These are phyloP conservation scores for Graptemys geographica DNA, from an alignment of 2,797 vertebrate genomes.

Conservation along the genomic window DNA sequence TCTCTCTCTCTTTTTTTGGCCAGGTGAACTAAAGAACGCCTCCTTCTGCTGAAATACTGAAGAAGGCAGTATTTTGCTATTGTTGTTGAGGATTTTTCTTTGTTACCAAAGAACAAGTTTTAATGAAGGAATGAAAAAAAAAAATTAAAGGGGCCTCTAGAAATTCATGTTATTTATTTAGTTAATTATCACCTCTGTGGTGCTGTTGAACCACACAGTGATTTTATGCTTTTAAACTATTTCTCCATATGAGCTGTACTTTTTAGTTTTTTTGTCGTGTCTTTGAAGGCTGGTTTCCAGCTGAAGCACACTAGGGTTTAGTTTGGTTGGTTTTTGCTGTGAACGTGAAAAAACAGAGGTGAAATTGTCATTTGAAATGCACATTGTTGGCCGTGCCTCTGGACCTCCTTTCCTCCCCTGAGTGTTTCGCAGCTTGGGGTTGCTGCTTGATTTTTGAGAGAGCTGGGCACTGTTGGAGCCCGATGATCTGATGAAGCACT, in stretches of 20 bases:
- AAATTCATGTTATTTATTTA: not conserved
- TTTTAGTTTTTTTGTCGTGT: not conserved
- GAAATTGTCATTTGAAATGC: not conserved
- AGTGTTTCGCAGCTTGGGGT: not conserved
- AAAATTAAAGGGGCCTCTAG: not conserved
- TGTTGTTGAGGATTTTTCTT: not conserved
- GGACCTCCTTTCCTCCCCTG: not conserved
- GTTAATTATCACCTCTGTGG: fast-evolving
- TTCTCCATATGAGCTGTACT: not conserved
- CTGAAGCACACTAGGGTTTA: not conserved
- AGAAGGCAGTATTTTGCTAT: not conserved
- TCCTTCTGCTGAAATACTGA: not conserved
- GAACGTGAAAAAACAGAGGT: not conserved
- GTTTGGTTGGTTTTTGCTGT: not conserved
- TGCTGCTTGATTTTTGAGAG: not conserved
- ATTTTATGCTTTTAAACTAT: not conserved
- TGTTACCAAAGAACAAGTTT: not conserved
- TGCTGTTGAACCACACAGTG: not conserved
- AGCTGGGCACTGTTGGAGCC: not conserved
- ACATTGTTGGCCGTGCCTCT: not conserved
- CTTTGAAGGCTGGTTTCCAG: not conserved
- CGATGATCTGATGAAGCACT: not conserved
- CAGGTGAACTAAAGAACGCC: not conserved
- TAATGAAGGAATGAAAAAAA: not conserved
- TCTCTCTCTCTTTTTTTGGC: not conserved